Evolutionary conservation across 1,140 invertebrate genomes (phyloP).

Genomic region (Trypoxylus dichotomus): DNA sequence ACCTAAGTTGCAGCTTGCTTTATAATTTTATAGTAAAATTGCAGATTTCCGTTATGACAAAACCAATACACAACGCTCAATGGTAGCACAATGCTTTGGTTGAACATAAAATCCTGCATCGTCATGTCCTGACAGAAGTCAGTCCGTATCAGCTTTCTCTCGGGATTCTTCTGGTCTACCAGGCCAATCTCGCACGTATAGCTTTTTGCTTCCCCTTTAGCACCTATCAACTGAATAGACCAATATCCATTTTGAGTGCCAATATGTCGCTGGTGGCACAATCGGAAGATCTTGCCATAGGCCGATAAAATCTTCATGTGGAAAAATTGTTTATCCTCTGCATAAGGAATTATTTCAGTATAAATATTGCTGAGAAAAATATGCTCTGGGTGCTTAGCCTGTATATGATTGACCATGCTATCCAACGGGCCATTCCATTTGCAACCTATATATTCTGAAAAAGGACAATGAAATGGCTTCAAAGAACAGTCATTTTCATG

Average conservation of each 20-base stretch:
- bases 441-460: slow-evolving; percentile 35
- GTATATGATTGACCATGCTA: slow-evolving; percentile 38
- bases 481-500: slow-evolving; percentile 44
- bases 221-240: slow-evolving; percentile 43
- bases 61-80: slow-evolving; percentile 42
- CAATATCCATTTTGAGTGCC: slow-evolving; percentile 42
- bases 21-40: slow-evolving; percentile 38
- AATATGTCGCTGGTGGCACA: slow-evolving; percentile 40
- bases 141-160: slow-evolving; percentile 41
- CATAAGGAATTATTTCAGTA: slow-evolving; percentile 29
- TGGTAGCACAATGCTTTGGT: slow-evolving; percentile 42
- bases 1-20: slow-evolving; percentile 20
- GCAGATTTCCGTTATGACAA: slow-evolving; percentile 41
- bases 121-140: slow-evolving; percentile 45
- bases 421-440: slow-evolving; percentile 25
- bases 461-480: slow-evolving; percentile 43
- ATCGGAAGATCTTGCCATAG: slow-evolving; percentile 34
- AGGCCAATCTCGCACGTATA: slow-evolving; percentile 44
- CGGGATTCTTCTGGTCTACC: slow-evolving; percentile 41
- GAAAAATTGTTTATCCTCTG: slow-evolving; percentile 10
- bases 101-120: slow-evolving; percentile 42
- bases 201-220: slow-evolving; percentile 37
- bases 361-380: slow-evolving; percentile 35
- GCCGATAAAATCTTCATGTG: slow-evolving; percentile 39
- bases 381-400: slow-evolving; percentile 37